Conservation (phyloP, 1,140 invertebrate genomes). For the Ceratitis capitata region DNA sequence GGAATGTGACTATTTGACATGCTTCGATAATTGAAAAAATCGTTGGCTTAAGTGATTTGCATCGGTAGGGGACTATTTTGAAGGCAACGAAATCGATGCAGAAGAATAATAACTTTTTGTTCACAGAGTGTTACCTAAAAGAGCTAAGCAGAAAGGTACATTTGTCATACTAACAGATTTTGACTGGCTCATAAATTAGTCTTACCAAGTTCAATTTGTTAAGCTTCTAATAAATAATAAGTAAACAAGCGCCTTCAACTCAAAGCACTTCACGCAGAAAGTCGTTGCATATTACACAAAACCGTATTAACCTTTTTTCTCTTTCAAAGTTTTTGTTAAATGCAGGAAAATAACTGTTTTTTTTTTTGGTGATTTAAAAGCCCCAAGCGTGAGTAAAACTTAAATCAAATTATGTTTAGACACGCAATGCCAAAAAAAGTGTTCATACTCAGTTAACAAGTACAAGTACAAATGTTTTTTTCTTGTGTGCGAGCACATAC, state of each 20-base stretch:
- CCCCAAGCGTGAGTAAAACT: neutral
- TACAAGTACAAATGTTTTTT: too few relatives aligned
- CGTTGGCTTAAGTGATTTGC: too few relatives aligned
- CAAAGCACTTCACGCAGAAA: neutral
- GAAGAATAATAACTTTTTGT: too few relatives aligned
- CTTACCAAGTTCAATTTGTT: too few relatives aligned
- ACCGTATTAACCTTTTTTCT: neutral
- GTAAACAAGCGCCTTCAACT: too few relatives aligned
- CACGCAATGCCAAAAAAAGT: neutral
- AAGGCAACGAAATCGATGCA: too few relatives aligned
- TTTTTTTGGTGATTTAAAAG: neutral
- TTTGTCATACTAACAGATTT: neutral
- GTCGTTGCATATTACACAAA: neutral
- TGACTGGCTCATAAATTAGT: neutral
- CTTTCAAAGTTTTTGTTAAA: neutral
- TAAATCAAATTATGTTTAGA: neutral
- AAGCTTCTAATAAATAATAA: too few relatives aligned
- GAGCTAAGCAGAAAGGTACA: neutral
- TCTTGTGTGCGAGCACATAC: neutral
- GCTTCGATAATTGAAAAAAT: too few relatives aligned
- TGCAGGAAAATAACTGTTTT: neutral
- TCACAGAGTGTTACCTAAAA: too few relatives aligned
- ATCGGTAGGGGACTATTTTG: too few relatives aligned
- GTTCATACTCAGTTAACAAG: too few relatives aligned
- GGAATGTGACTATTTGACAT: too few relatives aligned